Evolutionary conservation across 2,113 vertebrate genomes (phyloP), one percentile per base, ranked within the genome.

Genomic region (Protomyctophum bolini): DNA sequence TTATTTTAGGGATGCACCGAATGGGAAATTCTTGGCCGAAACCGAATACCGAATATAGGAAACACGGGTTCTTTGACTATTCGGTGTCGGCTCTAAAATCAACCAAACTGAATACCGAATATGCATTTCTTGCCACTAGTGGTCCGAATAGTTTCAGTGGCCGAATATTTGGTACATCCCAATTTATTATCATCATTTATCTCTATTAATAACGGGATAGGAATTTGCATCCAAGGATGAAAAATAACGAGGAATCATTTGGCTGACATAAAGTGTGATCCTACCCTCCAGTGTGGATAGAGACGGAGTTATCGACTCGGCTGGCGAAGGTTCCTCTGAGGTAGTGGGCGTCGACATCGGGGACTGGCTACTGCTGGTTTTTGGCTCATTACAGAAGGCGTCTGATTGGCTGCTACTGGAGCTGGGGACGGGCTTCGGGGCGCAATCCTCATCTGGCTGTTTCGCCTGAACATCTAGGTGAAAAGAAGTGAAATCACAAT

Each of bases 361-460:
- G 75, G 96, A 95, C 83, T 92, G 91, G 91, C 90, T 95, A 93
- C 96, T 96, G 95, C 94, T 95, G 93, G 93, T 94, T 92, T 93
- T 97, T 57, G 87, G 93, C 92, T 99, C 96, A 86, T 92, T 96
- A 59, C 95, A 94, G 95, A 96, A 97, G 83, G 97, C 92, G 88
- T 97, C 95, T 91, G 95, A 93, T 92, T 97, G 97, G 93, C 91
- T 96, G 94, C 89, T 94, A 92, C 95, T 96, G 93, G 96, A 94
- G 92, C 90, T 95, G 88, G 93, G 94, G 89, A 95, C 94, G 85
- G 95, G 93, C 93, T 96, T 96, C 92, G 96, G 92, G 83, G 95
- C 76, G 78, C 96, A 95, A 90, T 98, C 97, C 77, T 96, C 94
- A 0, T 97, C 96, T 86, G 96, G 93, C 88, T 97, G 95, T 89